Conservation (phyloP, 2,888 invertebrate species). For the Troglohyphantes excavatus region DNA sequence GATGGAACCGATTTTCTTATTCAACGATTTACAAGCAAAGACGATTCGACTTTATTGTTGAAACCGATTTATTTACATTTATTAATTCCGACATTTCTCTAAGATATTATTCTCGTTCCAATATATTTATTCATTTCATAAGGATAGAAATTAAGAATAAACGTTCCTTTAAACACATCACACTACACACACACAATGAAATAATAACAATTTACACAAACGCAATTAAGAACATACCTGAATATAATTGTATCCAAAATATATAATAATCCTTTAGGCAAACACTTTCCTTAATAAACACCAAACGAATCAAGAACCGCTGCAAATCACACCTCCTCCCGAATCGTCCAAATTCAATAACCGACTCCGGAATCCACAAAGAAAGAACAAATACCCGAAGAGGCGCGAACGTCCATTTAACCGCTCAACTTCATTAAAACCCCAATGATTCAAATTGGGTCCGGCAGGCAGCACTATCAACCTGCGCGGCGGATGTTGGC, state of each 20-base stretch:
- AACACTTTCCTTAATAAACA: not conserved
- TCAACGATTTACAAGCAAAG: too few species aligned
- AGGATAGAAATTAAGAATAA: too few species aligned
- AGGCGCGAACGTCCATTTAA: slow-evolving; percentile 2
- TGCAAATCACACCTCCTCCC: not conserved
- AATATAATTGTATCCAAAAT: not conserved
- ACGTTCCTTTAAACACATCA: too few species aligned
- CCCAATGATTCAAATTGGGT: slow-evolving; percentile 46
- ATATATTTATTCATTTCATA: too few species aligned
- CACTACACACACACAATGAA: too few species aligned
- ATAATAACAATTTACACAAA: too few species aligned
- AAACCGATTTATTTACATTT: too few species aligned
- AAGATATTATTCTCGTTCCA: too few species aligned
- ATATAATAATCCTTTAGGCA: not conserved
- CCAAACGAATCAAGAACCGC: not conserved
- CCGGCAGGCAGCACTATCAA: slow-evolving; percentile 4
- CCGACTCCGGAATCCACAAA: not conserved
- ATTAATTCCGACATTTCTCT: too few species aligned
- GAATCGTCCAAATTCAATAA: too few species aligned
- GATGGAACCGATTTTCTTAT: too few species aligned
- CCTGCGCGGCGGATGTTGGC: slow-evolving; percentile 24
- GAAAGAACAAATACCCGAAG: not conserved
- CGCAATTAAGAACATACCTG: not conserved
- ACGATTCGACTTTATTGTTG: too few species aligned
- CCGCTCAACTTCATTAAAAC: slow-evolving; percentile 27